Base-by-base conservation (phyloP, 2,113 vertebrate species). In the Geococcyx californianus region DNA sequence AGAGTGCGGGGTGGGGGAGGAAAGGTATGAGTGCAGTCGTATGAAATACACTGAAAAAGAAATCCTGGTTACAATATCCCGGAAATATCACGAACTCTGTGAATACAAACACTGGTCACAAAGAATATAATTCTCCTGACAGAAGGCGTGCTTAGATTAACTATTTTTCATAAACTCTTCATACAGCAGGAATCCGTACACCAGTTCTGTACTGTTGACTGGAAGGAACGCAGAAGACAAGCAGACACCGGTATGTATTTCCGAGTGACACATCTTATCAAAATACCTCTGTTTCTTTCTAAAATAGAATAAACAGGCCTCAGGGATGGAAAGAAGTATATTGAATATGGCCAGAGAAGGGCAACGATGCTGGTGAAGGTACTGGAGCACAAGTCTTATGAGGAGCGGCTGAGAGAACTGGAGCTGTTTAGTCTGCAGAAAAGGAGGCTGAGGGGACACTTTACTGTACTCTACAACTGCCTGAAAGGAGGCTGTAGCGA, bases 41-140 rank as follows among this genome's bases (percentile, higher is more conserved):
- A n/a, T 17, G 33, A 67, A 73, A 56, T 8, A 31, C 33, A 40
- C 20, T 68, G 49, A n/a, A 56, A 67, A 73, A 63, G 21, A 40
- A 84, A 52, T 18, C 21, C 49, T 79, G 25, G 14, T 68, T 56
- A 78, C 83, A 94, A 91, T 33, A 40, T 33, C 31, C 44, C 47
- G 49, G n/a, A 69, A 68, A 36, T 59, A 84, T 2, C 51, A 66
- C 1, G 0, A 73, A 12, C 2, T 1, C 6, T 1, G 0, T 31
- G 58, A 67, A 73, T 19, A 36, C 47, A 62, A 60, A 78, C 34
- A 28, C 12, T 0, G 0, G 12, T 78, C 10, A 44, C 59, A 44
- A 81, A 29, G 6, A 28, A 47, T 5, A 10, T 18, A 31, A 74
- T 68, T 73, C 10, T 23, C 33, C 33, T 10, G 24, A 67, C 40